phyloP scores from a whole-genome alignment of 2,113 vertebrate genomes.

The Delphinus delphis region DNA sequence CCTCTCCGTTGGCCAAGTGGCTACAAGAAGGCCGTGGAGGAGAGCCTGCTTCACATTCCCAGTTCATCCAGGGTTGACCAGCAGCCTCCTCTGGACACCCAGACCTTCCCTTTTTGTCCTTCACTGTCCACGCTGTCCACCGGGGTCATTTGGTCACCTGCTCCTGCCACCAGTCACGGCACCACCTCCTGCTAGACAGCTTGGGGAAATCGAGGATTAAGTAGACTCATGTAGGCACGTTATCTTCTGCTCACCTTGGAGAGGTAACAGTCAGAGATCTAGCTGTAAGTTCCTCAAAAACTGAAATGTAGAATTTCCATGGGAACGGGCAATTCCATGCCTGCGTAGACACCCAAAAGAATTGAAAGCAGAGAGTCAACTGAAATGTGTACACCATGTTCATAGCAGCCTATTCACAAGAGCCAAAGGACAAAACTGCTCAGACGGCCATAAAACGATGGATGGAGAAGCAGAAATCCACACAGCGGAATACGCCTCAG shows the following conservation, averaged over 20 bases:
- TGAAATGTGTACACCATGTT: rapidly evolving
- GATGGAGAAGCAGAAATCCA: rapidly evolving
- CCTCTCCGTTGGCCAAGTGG: neutral
- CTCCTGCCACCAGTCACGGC: neutral
- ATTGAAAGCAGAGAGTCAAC: neutral
- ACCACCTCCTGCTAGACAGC: neutral
- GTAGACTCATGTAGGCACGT: rapidly evolving
- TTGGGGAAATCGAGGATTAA: neutral
- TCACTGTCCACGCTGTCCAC: rapidly evolving
- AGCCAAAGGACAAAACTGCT: neutral
- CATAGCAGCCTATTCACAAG: rapidly evolving
- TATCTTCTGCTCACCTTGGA: rapidly evolving
- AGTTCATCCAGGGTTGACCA: neutral
- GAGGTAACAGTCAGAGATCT: neutral
- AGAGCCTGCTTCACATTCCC: neutral
- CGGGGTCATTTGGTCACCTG: rapidly evolving
- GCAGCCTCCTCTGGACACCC: rapidly evolving
- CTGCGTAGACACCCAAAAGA: rapidly evolving
- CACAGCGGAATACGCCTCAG: rapidly evolving
- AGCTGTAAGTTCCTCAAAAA: neutral
- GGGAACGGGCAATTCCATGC: rapidly evolving
- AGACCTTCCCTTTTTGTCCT: neutral
- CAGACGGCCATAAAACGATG: no score
- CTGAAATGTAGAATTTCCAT: no score
- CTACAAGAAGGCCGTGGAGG: neutral